Base-by-base conservation (phyloP, 1,140 invertebrate genomes). In the Apis mellifera region DNA sequence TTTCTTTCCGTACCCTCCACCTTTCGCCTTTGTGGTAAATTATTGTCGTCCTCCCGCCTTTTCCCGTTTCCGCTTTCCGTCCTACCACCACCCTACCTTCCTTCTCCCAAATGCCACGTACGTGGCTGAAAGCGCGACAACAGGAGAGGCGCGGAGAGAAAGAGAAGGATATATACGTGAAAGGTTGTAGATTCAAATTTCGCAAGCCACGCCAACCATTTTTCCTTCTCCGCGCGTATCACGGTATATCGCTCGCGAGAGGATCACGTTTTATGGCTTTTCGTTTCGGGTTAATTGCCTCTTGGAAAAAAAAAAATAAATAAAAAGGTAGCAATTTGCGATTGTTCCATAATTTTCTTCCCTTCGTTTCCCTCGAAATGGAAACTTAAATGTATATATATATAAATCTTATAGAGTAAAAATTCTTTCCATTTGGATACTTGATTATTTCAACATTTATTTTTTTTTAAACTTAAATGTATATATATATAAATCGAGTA, bases 11-110 rank as follows among this genome's bases (percentile, higher is more conserved):
- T 80, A 21, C 23, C 59, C 52, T 26, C 78, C 32, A 42, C 70
- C 70, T 80, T 76, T 75, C 72, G 79, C 72, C 79, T 82, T 82
- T 80, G 78, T 80, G 78, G 79, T 81, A 81, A 81, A 81, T 75
- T 75, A 81, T 81, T 52, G 72, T 81, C 79, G 62, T 55, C 54
- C 71, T 42, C 62, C 17, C 32, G 71, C 26, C 52, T 54, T 59
- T 73, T 79, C 78, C 78, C 57, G 42, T 60, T 81, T 81, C 79
- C 72, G 79, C 13, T 75, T 76, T 64, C 72, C 71, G 26, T 19
- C 54, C 13, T 48, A 17, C 50, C 57, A 55, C 72, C 71, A 48
- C 15, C 54, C 13, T 48, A 17, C 50, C 57, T 50, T 26, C 59
- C 55, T 50, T 55, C 66, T n/a, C 8, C 50, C 19, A 19, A 48